Evolutionary conservation across 2,113 vertebrate genomes (phyloP), one percentile per base, ranked within the genome.

Genomic region (Brachyhypopomus occidentalis): DNA sequence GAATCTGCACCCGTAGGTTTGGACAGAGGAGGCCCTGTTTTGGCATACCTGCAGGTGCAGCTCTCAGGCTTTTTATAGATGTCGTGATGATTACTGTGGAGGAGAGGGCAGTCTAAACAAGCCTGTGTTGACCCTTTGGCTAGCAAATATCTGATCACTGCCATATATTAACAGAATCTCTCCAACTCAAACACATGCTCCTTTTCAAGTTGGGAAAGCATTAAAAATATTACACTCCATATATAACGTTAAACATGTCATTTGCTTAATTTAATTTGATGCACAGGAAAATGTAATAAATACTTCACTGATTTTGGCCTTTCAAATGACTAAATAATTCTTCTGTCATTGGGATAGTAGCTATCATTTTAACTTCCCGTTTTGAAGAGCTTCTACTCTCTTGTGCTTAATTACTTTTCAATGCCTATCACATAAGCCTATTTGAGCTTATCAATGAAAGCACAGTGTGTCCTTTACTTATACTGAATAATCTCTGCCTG

Each of bases 361-460:
- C 12, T 52, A 52, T 52, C 12, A 52, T 52, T 41, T 41, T 41
- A 41, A 41, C 41, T 30, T 30, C 30, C 30, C 12, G 12, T 52
- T 52, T 52, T 52, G 9, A 52, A 52, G 41, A 2, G 34, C 19
- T 67, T 36, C 34, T 17, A 12, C 8, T 41, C 8, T 41, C 20
- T 70, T n/a, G 20, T 36, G 34, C 22, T 34, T 11, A 41, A n/a
- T 41, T 70, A 70, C 20, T 67, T 36, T 52, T 12, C 45, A 63
- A 22, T 23, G 64, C 14, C 1, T 5, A 36, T 17, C 12, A 66
- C 19, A 7, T 52, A 34, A 25, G 38, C 75, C 74, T 87, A 71
- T 88, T 90, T 91, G 85, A 85, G 48, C 82, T 79, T 66, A 45
- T 85, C 86, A 78, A 36, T 85, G 72, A 60, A 79, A 56, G 74